Evolutionary conservation across 1,140 invertebrate genomes (phyloP), one percentile per base, ranked within the genome.

Genomic region (Matsumurasca onukii): DNA sequence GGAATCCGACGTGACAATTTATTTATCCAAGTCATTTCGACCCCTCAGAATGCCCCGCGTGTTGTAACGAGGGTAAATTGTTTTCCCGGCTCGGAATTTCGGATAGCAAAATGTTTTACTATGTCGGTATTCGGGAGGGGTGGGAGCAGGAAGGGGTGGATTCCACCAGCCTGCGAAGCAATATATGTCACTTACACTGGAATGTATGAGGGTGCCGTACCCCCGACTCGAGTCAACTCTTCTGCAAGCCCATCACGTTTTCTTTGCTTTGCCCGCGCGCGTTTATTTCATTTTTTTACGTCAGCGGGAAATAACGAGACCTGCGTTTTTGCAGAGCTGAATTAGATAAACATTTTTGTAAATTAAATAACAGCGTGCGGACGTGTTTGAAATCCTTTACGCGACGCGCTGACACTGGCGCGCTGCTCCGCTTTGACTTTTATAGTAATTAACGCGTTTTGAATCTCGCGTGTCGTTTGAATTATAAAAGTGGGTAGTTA

Each of bases 101-200:
- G 59, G 59, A 63, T 63, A 63, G 66, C 66, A 68, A 68, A 68
- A 68, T 68, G 66, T 68, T 68, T 68, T 61, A 68, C 66, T 68
- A 68, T 68, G 66, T 68, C 34, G 66, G 66, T 68, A 68, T 68
- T 68, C 66, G 27, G 61, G 66, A 67, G 25, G 29, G 29, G 29
- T 9, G 20, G 27, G n/a, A 12, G 25, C 3, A 30, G 39, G 31
- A 39, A 5, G 48, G 67, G 59, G 31, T 29, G 67, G 55, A 69
- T 69, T 69, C 67, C 67, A 61, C 64, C 59, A 61, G 45, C 52
- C 57, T 69, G 45, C 25, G 31, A 31, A 31, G 69, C 65, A 70
- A 70, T 70, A 70, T 70, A 66, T 70, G 69, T 70, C 69, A 70
- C 64, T 70, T 70, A 66, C 69, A 70, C 64, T 27, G 24, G 29